Evolutionary conservation across 35 echinoderm and acorn worm genomes (phyloP), one percentile per base, ranked within the genome.

Genomic region (Apostichopus californicus): DNA sequence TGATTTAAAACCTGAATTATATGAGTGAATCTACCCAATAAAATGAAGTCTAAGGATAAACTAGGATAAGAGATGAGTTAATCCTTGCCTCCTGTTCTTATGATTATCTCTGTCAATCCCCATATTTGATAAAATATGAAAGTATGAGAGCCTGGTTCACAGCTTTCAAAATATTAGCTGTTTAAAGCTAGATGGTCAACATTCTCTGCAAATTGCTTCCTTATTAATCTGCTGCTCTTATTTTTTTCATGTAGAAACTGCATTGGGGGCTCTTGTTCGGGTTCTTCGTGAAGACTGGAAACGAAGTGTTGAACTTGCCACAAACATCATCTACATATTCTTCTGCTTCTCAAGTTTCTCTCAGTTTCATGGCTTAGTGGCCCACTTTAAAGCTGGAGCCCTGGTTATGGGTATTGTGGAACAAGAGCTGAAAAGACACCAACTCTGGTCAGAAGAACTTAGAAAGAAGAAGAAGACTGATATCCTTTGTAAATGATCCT

Each of bases 251-350:
- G 24, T 86, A 99, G 97, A 99, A 80, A 99, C 97, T 78, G 97
- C 95, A 18, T 92, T 99, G 12, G 97, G 97, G 13, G 97, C 97
- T 18, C 86, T 99, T 6, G 93, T 95, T 23, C 91, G 97, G 14
- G 97, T 99, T 56, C 90, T 99, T 22, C 95, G 97, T n/a, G 97
- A 99, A 83, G 97, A 99, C 88, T 99, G 97, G 97, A 99, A 99
- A 28, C 86, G 93, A 10, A 99, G 97, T 55, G 97, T 99, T 5
- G 97, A 99, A 72, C 91, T 99, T 21, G 95, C 97, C 60, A 99
- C 97, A 87, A 99, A 99, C 89, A 99, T 99, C 79, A 93, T 99
- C 73, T 99, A 99, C 93, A 92, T 99, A 24, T 99, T 99, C 93
- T 99, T 99, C 95, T 99, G 97, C 75, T 99, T 99, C 95, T 99